Base-by-base conservation (phyloP, 2,113 vertebrate genomes). In the Marmota flaviventris region DNA sequence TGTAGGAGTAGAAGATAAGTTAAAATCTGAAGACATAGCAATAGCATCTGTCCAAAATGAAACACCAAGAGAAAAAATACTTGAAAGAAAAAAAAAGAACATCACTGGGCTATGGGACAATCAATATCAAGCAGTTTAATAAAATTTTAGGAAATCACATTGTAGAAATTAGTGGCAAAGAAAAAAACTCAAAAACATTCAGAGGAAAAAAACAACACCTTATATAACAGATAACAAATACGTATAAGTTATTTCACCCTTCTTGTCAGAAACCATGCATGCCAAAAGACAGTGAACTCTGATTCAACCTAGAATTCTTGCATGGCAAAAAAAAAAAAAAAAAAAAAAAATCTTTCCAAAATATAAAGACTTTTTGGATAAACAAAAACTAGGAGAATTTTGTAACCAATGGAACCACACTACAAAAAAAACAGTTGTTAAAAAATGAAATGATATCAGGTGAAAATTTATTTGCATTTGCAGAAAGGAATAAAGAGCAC, bases 141-240 rank as follows among this genome's bases (percentile, higher is more conserved):
- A 96, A 53, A 87, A 39, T 83, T 75, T 89, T 45, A 89, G 86
- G 88, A 76, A 48, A 82, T 82, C 85, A 88, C 63, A 34, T 84
- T 48, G 32, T 48, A 67, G 85, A 85, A 92, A 85, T 18, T 14
- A 67, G 14, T 58, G 18, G 72, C 56, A 75, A n/a, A 83, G 58
- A 24, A 78, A 78, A 92, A 84, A 78, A 89, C 29, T 72, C 58
- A 79, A 85, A 89, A 92, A 27, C 63, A 78, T 61, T 45, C 8
- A 17, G 45, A 56, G 42, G 12, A 25, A 65, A 82, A 82, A 87
- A 69, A 37, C 32, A n/a, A n/a, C 24, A 51, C 63, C 24, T 79
- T 96, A 65, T 24, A 76, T 96, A 83, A 85, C 61, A 88, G 89
- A 88, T 25, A 81, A 63, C 42, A 77, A 70, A 63, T 91, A 63